Evolutionary conservation across 2,888 invertebrate genomes (phyloP), one percentile per base, ranked within the genome.

Genomic region (Heterodera filipjevi): DNA sequence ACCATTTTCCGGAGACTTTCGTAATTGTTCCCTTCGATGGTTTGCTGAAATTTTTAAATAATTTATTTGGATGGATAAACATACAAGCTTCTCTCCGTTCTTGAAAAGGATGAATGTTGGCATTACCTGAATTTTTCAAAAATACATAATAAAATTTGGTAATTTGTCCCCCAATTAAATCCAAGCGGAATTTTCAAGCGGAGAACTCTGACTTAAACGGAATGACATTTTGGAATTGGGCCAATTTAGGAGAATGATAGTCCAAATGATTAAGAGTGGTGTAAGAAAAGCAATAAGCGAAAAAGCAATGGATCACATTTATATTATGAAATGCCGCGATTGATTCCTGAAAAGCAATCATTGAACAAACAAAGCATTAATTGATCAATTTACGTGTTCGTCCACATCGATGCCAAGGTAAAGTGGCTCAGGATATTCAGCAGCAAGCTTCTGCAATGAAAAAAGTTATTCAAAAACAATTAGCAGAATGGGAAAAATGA

Each of bases 371-470:
- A 5, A 39, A 64, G 19, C 16, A 39, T 35, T 27, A 35, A 46
- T 3, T 84, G 82, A 12, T 39, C 30, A 19, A 8, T 49, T 59
- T 89, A 95, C 94, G 88, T 93, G 93, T 84, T 85, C 86, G 89
- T 97, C 96, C 30, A 98, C 96, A 90, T 96, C 95, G 16, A 98
- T 94, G 91, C 84, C 83, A 8, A 84, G 85, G 89, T 97, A 98
- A n/a, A 95, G 92, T 19, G 95, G 96, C 85, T 93, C 93, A 0
- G 94, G 93, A 90, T 94, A 97, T 90, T 95, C 95, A 10, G 92
- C 92, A 32, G 96, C 93, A 66, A 96, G 91, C 89, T 94, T 93
- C 87, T 95, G 94, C 90, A 95, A 96, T 77, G 94, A 8, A 16
- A 49, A 44, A 44, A 12, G 44, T 44, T 44, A 5, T 39, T n/a